phyloP scores from a whole-genome alignment of 2,888 invertebrate species.

The Habroteleia sp. region DNA sequence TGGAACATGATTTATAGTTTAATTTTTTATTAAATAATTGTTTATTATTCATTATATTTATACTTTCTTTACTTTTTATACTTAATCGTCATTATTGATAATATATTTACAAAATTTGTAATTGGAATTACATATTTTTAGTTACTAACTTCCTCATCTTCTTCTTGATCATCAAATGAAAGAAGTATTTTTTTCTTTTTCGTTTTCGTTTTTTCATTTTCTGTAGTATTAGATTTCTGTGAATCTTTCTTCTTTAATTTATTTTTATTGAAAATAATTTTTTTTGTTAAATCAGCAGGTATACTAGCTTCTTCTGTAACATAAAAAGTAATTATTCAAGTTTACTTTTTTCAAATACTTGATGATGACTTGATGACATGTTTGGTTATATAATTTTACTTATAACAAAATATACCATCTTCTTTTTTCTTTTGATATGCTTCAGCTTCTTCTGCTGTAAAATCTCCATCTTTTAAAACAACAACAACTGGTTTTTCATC shows the following conservation, averaged over 20 bases:
- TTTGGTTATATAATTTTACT: not conserved
- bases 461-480: constrained; percentile 83
- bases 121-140: too few relatives aligned
- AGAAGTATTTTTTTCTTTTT: constrained; percentile 72
- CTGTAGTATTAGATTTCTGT: constrained; percentile 58
- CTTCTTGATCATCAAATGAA: constrained; percentile 76
- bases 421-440: constrained; percentile 71
- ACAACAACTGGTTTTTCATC: constrained; percentile 84
- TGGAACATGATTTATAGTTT: constrained; percentile 96
- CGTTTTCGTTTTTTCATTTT: constrained; percentile 62
- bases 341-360: too few relatives aligned
- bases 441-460: constrained; percentile 83
- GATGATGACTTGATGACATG: too few relatives aligned
- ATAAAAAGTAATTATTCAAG: constrained; percentile 28
- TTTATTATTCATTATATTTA: too few relatives aligned
- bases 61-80: too few relatives aligned
- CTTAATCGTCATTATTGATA: too few relatives aligned
- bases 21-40: too few relatives aligned
- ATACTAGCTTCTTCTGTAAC: constrained; percentile 83
- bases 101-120: too few relatives aligned
- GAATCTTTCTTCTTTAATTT: constrained; percentile 62
- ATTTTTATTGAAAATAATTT: constrained; percentile 83
- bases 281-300: constrained; percentile 84
- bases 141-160: too few relatives aligned
- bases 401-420: constrained; percentile 69